Evolutionary conservation across 2,888 invertebrate genomes (phyloP).

Genomic region (Phorcus lineatus): DNA sequence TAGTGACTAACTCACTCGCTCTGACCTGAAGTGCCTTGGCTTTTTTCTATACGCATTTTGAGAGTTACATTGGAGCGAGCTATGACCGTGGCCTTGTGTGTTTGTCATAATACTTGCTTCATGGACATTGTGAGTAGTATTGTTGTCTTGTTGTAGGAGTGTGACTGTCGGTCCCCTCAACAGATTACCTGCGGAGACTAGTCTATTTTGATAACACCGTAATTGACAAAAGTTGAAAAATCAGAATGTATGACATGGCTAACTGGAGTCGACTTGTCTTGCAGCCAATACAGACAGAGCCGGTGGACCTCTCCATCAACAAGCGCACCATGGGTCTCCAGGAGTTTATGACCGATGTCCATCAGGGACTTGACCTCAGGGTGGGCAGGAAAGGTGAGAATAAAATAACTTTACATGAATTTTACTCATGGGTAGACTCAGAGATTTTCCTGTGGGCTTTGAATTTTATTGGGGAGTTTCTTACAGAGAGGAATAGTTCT

Average conservation of each 20-base stretch:
- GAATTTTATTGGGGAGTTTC: too few relatives aligned
- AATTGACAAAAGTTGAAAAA: neutral
- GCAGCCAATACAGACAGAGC: conserved; percentile 71
- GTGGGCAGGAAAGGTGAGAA: conserved; percentile 75
- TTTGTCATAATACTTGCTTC: neutral
- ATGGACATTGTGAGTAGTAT: neutral
- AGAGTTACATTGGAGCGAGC: neutral
- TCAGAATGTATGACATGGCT: neutral
- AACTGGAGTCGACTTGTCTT: conserved; percentile 22
- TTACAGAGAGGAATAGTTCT: too few relatives aligned
- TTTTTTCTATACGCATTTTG: neutral
- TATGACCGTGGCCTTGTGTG: neutral
- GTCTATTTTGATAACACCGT: too few relatives aligned
- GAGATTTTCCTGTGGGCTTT: too few relatives aligned
- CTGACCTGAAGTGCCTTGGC: neutral
- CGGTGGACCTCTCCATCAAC: conserved; percentile 69
- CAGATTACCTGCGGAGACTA: too few relatives aligned
- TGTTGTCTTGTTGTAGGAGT: neutral
- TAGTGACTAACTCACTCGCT: neutral
- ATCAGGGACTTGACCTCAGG: conserved; percentile 55
- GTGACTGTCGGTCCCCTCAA: too few relatives aligned
- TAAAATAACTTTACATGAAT: neutral
- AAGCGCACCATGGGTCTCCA: conserved; percentile 38
- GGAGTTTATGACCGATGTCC: conserved; percentile 35
- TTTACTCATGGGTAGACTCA: too few relatives aligned